These are phyloP conservation scores for Acrobeloides nanus DNA, from an alignment of 2,888 invertebrate species.

Conservation along the genomic window DNA sequence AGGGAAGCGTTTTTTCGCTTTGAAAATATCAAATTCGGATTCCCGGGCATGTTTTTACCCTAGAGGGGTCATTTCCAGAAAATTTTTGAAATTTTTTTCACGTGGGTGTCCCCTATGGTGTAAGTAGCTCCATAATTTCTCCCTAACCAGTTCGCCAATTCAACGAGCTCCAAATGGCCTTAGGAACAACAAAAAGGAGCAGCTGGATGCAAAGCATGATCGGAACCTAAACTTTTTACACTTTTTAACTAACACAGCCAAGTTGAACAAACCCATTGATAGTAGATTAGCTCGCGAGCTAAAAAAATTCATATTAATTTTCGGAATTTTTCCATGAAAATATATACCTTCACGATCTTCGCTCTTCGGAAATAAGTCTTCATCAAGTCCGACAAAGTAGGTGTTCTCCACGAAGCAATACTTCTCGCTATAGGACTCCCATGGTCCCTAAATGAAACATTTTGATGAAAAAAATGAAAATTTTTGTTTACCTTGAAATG, in stretches of 20 bases:
- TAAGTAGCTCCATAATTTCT: slow-evolving; percentile 1
- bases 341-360: slow-evolving; percentile 15
- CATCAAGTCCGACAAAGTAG: slow-evolving; percentile 25
- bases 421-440: slow-evolving; percentile 29
- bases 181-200: slow-evolving; percentile 39
- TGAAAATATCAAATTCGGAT: no score
- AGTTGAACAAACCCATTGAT: slow-evolving; percentile 45
- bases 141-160: slow-evolving; percentile 33
- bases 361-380: slow-evolving; percentile 12
- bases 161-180: slow-evolving; percentile 39
- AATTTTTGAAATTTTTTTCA: no score
- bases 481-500: slow-evolving; percentile 31
- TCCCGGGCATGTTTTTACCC: no score
- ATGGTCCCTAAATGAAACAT: slow-evolving; percentile 14
- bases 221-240: no score
- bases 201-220: slow-evolving; percentile 46
- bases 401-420: slow-evolving; percentile 33
- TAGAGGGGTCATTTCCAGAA: no score
- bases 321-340: no score
- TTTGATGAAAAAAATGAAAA: background rate
- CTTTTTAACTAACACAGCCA: background rate
- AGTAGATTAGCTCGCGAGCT: slow-evolving; percentile 28
- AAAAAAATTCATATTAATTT: no score
- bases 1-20: no score
- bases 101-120: no score